These are phyloP conservation scores for Caenorhabditis elegans DNA, from an alignment of 1,140 invertebrate genomes.

Conservation along the genomic window DNA sequence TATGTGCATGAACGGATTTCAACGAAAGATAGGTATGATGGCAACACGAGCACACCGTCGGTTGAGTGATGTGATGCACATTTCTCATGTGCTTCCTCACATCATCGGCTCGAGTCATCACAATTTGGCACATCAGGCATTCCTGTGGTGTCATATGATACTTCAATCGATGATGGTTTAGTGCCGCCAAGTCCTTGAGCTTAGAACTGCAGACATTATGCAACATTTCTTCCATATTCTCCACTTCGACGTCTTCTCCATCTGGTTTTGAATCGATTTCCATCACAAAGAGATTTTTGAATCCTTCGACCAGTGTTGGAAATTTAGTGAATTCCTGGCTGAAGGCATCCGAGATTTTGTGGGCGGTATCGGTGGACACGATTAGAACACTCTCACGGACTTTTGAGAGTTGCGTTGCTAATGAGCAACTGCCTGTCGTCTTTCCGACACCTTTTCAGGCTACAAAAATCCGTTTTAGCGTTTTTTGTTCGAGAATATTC, in stretches of 20 bases:
- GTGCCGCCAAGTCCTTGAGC: no score
- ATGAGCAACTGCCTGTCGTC: conserved; percentile 96
- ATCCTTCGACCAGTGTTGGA: conserved; percentile 84
- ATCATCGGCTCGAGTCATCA: no score
- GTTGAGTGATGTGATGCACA: no score
- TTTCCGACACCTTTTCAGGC: conserved; percentile 91
- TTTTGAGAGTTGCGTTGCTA: conserved; percentile 89
- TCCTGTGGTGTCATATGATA: no score
- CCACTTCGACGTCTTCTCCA: conserved; percentile 2
- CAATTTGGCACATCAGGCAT: no score
- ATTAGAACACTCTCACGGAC: conserved; percentile 91
- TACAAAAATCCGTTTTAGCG: conserved; percentile 94
- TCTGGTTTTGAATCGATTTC: conserved; percentile 45
- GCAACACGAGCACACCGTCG: no score
- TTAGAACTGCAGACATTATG: no score
- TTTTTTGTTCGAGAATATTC: conserved; percentile 89
- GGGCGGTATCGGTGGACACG: conserved; percentile 98
- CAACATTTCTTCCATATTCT: background rate
- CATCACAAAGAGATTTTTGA: conserved; percentile 95
- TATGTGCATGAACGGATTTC: no score
- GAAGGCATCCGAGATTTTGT: conserved; percentile 94
- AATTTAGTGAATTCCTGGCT: conserved; percentile 92
- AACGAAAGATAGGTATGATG: no score
- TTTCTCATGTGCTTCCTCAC: no score
- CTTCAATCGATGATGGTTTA: no score